These are phyloP conservation scores for Heterotilapia buettikoferi DNA, from an alignment of 2,113 vertebrate genomes.

Conservation along the genomic window DNA sequence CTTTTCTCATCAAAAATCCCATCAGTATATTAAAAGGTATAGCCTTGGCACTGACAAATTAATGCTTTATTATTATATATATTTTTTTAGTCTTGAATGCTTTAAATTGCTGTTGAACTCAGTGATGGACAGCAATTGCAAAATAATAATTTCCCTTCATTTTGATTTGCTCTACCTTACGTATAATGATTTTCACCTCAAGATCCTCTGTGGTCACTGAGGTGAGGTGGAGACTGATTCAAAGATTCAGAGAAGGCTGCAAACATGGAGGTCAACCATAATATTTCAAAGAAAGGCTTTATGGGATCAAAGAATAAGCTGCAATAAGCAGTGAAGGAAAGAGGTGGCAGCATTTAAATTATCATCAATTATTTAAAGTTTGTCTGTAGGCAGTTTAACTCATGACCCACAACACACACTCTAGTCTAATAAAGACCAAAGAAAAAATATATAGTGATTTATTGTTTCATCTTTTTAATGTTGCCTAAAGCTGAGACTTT, in stretches of 20 bases:
- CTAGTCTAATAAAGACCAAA: background rate
- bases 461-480: background rate
- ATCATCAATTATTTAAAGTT: background rate
- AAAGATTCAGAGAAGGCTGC: background rate
- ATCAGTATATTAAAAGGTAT: conserved; percentile 61
- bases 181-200: background rate
- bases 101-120: conserved; percentile 29
- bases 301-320: background rate
- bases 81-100: background rate
- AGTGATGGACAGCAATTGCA: conserved; percentile 6
- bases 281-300: background rate
- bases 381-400: background rate
- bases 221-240: background rate
- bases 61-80: conserved; percentile 21
- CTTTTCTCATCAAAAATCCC: conserved; percentile 62
- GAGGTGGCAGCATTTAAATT: background rate
- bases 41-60: conserved; percentile 47
- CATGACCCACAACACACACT: background rate
- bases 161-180: background rate
- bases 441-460: background rate
- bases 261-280: background rate
- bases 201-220: background rate
- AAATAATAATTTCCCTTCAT: background rate
- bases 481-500: background rate
- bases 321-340: background rate